These are phyloP conservation scores for Pelagia noctiluca DNA, from an alignment of 30 jellyfish, hydroid and myxozoan genomes.

Conservation along the genomic window DNA sequence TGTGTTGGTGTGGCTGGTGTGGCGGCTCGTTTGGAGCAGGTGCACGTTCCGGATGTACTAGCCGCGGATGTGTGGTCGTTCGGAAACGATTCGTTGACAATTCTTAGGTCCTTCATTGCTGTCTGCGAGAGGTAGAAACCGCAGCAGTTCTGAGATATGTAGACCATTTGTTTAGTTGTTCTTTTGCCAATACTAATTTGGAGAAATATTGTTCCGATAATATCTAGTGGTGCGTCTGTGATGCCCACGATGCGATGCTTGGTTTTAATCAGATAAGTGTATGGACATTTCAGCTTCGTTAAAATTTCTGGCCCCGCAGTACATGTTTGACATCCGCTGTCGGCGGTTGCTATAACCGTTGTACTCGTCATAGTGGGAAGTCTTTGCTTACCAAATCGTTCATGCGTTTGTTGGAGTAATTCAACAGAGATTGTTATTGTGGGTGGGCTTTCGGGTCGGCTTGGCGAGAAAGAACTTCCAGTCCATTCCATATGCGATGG, in stretches of 20 bases:
- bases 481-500: conserved; percentile 21
- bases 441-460: conserved; percentile 18
- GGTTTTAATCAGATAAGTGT: conserved; percentile 7
- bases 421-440: neutral
- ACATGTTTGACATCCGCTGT: conserved; percentile 31
- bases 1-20: conserved; percentile 20
- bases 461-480: neutral
- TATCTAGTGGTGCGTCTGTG: conserved; percentile 23
- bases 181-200: neutral
- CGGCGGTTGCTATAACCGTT: conserved; percentile 8
- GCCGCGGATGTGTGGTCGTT: conserved; percentile 10
- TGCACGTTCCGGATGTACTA: neutral
- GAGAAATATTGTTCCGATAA: conserved; percentile 28
- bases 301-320: conserved; percentile 42
- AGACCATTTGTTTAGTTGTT: conserved; percentile 4
- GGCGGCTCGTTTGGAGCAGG: neutral
- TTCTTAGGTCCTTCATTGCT: conserved; percentile 33
- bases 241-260: conserved; percentile 19
- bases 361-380: neutral
- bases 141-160: conserved; percentile 25
- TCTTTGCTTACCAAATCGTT: neutral
- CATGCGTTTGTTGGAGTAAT: neutral
- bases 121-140: conserved; percentile 38
- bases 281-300: conserved; percentile 2
- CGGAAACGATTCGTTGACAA: neutral